phyloP scores from a whole-genome alignment of 2,888 invertebrate genomes.

The Nasonovia ribisnigri region DNA sequence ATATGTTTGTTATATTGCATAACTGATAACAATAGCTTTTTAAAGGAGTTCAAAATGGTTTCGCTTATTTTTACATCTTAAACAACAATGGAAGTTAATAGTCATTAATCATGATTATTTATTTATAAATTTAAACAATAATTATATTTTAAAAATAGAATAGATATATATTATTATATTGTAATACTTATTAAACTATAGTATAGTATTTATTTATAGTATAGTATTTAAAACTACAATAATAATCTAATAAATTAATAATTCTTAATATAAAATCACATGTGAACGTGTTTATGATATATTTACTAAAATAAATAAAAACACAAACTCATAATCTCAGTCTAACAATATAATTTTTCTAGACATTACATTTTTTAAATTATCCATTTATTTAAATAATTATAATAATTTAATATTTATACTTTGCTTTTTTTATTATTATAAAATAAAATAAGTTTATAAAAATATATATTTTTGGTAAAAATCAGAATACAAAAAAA shows the following conservation, averaged over 20 bases:
- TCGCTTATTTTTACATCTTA: neutral
- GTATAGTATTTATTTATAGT: neutral
- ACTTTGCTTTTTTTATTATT: neutral
- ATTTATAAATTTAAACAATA: slow-evolving; percentile 15
- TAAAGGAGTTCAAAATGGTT: slow-evolving; percentile 11
- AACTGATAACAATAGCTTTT: slow-evolving; percentile 28
- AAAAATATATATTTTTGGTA: neutral
- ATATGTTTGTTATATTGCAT: slow-evolving; percentile 24
- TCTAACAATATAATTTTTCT: neutral
- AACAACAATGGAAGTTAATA: neutral
- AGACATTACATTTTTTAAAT: neutral
- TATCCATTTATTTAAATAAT: neutral
- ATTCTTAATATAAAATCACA: neutral
- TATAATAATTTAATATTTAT: neutral
- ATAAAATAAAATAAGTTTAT: neutral
- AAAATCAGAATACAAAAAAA: neutral
- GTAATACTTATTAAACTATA: neutral
- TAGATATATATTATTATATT: neutral
- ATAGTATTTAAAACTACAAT: neutral
- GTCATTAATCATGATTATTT: neutral
- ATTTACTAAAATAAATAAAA: neutral
- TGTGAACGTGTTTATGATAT: neutral
- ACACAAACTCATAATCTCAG: neutral
- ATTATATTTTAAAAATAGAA: slow-evolving; percentile 10
- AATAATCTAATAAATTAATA: neutral